These are phyloP conservation scores for Chaetophractus vellerosus DNA, from an alignment of 2,797 vertebrate species.

Conservation along the genomic window DNA sequence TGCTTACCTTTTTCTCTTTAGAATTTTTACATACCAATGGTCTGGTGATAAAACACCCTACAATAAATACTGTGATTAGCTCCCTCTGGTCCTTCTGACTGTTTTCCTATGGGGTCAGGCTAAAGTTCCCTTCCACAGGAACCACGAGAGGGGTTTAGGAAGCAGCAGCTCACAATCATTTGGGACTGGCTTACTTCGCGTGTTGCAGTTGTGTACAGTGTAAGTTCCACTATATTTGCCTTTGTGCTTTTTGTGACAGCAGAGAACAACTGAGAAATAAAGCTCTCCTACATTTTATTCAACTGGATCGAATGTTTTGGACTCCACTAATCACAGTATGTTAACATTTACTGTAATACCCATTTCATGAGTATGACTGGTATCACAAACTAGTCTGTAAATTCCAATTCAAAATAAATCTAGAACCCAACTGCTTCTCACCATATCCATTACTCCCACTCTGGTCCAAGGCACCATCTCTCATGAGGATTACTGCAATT, in stretches of 20 bases:
- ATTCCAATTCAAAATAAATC: constrained; percentile 34
- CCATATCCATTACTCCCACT: neutral
- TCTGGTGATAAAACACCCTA: neutral
- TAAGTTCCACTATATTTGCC: neutral
- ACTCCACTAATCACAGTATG: neutral
- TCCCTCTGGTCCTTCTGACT: neutral
- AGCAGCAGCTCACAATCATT: neutral
- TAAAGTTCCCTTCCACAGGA: neutral
- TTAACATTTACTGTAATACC: neutral
- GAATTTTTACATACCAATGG: neutral
- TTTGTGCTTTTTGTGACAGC: neutral
- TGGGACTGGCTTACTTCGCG: neutral
- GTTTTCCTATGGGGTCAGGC: neutral
- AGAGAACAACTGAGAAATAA: constrained; percentile 50
- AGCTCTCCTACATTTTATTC: neutral
- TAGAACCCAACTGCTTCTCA: neutral
- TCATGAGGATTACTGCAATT: neutral
- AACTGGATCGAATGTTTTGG: neutral
- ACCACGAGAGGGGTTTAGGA: neutral
- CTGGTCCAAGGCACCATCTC: neutral
- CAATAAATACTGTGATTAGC: neutral
- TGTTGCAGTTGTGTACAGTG: neutral
- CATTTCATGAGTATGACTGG: constrained; percentile 2
- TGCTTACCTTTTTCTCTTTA: neutral
- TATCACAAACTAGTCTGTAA: constrained; percentile 42